Percentiles rank a stretch among this genome's conserved stretches.
Conservation (phyloP, 35 echinoderm and acorn worm genomes). For the Heliocidaris tuberculata region DNA sequence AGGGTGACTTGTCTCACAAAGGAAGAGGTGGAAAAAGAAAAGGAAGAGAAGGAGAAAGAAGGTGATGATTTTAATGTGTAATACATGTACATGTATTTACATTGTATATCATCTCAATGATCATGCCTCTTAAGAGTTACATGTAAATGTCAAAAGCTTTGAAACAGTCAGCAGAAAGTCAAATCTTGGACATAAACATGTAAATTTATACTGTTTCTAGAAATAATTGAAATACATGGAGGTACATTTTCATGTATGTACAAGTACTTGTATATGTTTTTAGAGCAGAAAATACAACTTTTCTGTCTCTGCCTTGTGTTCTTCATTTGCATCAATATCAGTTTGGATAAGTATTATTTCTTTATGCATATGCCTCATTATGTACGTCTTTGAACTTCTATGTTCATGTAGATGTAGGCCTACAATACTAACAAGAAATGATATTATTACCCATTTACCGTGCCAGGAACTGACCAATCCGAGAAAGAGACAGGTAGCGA, state of each 20-base stretch:
- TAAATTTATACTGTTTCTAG: too few relatives aligned
- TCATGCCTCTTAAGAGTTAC: background rate
- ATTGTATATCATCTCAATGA: background rate
- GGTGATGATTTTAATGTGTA: background rate
- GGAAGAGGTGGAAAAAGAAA: constrained; percentile 41
- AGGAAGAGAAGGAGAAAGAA: constrained; percentile 23
- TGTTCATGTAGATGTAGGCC: too few relatives aligned
- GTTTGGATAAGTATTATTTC: background rate
- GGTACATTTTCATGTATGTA: too few relatives aligned
- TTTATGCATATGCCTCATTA: background rate
- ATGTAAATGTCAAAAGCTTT: background rate
- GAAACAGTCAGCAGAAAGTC: background rate
- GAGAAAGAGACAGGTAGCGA: constrained; percentile 9
- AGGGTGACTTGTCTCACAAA: constrained; percentile 48
- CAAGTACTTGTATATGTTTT: too few relatives aligned
- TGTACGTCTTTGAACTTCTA: too few relatives aligned
- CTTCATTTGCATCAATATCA: background rate
- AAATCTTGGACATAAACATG: background rate
- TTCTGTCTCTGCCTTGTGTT: background rate
- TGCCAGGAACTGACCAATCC: background rate
- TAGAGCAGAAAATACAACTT: background rate
- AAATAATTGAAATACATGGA: too few relatives aligned
- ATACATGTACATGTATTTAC: too few relatives aligned
- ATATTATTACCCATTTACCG: too few relatives aligned
- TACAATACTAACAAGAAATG: too few relatives aligned